These are phyloP conservation scores for Poecilobothrus nobilitatus DNA, from an alignment of 2,888 invertebrate species.

Conservation along the genomic window DNA sequence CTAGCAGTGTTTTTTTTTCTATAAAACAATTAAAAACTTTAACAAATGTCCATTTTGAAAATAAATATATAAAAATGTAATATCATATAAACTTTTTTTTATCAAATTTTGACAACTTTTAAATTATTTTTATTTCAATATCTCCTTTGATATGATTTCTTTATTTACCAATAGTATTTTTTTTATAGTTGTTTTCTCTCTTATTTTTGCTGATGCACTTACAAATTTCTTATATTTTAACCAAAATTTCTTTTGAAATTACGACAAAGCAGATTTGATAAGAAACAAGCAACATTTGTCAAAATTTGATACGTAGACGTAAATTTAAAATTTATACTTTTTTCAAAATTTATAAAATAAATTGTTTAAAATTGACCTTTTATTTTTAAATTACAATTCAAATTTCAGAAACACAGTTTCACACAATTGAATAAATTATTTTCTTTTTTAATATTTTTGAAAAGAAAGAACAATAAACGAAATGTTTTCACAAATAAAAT, in stretches of 20 bases:
- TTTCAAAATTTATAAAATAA: not conserved
- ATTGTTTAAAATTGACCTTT: not conserved
- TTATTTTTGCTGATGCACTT: not conserved
- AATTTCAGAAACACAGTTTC: not conserved
- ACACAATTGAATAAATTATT: not conserved
- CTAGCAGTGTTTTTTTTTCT: not conserved
- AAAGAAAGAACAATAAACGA: conserved; percentile 3
- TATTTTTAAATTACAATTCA: not conserved
- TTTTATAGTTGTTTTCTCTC: not conserved
- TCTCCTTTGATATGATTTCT: not conserved
- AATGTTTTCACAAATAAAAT: conserved; percentile 1
- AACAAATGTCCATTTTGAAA: conserved; percentile 1
- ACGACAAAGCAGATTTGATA: not conserved
- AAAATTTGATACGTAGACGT: conserved; percentile 6
- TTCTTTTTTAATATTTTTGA: not conserved
- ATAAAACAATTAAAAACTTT: conserved; percentile 2
- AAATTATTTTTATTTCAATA: not conserved
- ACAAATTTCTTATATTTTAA: not conserved
- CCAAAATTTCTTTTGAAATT: not conserved
- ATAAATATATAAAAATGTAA: not conserved
- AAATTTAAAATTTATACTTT: not conserved
- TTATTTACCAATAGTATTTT: not conserved
- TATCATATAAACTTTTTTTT: not conserved
- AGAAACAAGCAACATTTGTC: conserved; percentile 1
- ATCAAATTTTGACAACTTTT: conserved; percentile 1